phyloP scores from a whole-genome alignment of 2,797 vertebrate genomes.

The Heterohyrax brucei region DNA sequence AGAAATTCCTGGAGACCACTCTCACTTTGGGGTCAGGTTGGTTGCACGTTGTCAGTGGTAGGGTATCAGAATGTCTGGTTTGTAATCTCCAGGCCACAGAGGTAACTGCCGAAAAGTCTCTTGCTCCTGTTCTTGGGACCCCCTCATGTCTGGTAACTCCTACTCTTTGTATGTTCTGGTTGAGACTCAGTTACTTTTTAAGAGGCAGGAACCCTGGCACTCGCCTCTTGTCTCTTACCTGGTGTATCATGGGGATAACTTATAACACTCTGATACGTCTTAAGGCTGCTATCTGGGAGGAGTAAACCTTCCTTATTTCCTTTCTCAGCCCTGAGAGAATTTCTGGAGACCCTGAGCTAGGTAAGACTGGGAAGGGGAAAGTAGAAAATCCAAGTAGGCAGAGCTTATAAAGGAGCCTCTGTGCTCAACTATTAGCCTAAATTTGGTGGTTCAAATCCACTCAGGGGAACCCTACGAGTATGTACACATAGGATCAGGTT shows the following conservation, averaged over 20 bases:
- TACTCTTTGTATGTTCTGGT: background rate
- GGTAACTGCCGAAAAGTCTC: background rate
- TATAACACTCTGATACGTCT: background rate
- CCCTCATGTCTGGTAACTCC: background rate
- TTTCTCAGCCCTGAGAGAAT: background rate
- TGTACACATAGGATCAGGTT: background rate
- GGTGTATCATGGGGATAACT: background rate
- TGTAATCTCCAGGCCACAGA: background rate
- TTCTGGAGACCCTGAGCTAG: slow-evolving; percentile 12
- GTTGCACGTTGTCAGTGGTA: background rate
- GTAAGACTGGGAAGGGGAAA: background rate
- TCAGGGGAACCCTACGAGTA: background rate
- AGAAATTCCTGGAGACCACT: slow-evolving; percentile 42
- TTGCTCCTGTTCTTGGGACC: background rate
- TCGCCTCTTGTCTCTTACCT: background rate
- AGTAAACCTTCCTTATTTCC: background rate
- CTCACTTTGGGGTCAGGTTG: background rate
- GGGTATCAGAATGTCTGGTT: background rate
- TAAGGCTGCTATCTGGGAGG: background rate
- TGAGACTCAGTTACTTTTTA: background rate
- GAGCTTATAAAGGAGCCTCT: background rate
- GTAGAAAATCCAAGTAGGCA: slow-evolving; percentile 45
- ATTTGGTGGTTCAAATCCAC: background rate
- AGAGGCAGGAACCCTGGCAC: background rate
- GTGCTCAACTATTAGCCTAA: background rate